phyloP scores from a whole-genome alignment of 2,888 invertebrate genomes.

The Drosophila anomelani region DNA sequence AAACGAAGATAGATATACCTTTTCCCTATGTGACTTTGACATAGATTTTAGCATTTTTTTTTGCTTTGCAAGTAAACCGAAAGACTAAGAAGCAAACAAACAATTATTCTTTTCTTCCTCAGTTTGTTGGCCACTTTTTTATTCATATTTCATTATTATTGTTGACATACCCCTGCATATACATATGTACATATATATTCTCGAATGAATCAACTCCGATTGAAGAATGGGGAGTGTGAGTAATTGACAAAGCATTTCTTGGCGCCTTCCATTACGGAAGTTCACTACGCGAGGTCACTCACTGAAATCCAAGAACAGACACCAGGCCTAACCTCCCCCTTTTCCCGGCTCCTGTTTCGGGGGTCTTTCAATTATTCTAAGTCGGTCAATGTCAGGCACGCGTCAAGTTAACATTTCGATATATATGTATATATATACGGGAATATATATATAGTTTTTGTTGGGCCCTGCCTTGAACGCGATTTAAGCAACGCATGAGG shows the following conservation, averaged over 20 bases:
- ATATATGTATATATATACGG: constrained; percentile 47
- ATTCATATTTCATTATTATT: constrained; percentile 30
- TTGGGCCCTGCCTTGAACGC: constrained; percentile 33
- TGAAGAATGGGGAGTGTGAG: constrained; percentile 36
- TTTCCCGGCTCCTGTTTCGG: constrained; percentile 38
- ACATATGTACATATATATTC: neutral
- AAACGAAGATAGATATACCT: constrained; percentile 18
- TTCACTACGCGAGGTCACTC: constrained; percentile 38
- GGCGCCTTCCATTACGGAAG: constrained; percentile 44
- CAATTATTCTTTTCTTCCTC: constrained; percentile 10
- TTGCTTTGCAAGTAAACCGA: constrained; percentile 4
- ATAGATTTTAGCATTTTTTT: constrained; percentile 54
- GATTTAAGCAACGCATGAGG: constrained; percentile 37
- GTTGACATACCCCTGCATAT: neutral
- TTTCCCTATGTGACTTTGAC: constrained; percentile 63
- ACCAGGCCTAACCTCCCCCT: constrained; percentile 19
- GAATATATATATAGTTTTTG: constrained; percentile 3
- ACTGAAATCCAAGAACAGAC: constrained; percentile 31
- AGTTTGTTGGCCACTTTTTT: constrained; percentile 14
- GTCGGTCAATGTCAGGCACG: constrained; percentile 71
- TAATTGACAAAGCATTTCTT: constrained; percentile 40
- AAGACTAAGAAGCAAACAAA: constrained; percentile 20
- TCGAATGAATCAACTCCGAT: constrained; percentile 38
- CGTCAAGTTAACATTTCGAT: constrained; percentile 55
- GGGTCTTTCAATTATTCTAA: constrained; percentile 50